Evolutionary conservation across 2,888 invertebrate genomes (phyloP), one percentile per base, ranked within the genome.

Genomic region (Cordilura impudica): DNA sequence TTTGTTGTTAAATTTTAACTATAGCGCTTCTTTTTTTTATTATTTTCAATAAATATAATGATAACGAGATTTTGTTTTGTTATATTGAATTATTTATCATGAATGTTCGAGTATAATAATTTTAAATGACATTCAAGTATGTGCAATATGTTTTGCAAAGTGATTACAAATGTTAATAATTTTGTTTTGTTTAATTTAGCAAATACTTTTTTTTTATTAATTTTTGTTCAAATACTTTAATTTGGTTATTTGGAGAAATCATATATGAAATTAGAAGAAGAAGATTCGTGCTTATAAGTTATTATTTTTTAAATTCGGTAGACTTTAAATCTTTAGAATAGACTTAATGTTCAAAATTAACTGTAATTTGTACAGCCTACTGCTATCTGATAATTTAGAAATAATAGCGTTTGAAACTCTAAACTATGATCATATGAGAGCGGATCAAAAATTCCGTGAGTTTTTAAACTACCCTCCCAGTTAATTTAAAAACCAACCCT

Each of bases 1-100:
- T 51, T 21, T 26, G 4, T 43, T 47, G 23, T 61, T 43, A 29
- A 73, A 70, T 74, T n/a, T 78, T 70, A 70, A 78, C 69, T 74
- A 53, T 73, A 72, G 56, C 49, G n/a, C n/a, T n/a, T n/a, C n/a
- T 21, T 74, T 39, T 61, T 71, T 63, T 19, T 35, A 54, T 21
- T 74, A 29, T 61, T 71, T 63, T 19, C 45, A 54, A 60, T n/a
- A 70, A 45, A 45, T 49, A 65, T 65, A 51, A 63, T 71, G 67
- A 56, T 66, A 72, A 77, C 54, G 70, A 77, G 31, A 54, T 16
- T 66, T 49, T 60, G 19, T 63, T 39, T 12, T 26, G 56, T 18
- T 71, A 49, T 71, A 10, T 23, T 53, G 49, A 56, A 43, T 63
- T 26, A 14, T 56, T 56, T 10, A 16, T 56, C 35, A 35, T 71